phyloP scores from a whole-genome alignment of 2,888 invertebrate genomes.

The Drosophila antonietae region DNA sequence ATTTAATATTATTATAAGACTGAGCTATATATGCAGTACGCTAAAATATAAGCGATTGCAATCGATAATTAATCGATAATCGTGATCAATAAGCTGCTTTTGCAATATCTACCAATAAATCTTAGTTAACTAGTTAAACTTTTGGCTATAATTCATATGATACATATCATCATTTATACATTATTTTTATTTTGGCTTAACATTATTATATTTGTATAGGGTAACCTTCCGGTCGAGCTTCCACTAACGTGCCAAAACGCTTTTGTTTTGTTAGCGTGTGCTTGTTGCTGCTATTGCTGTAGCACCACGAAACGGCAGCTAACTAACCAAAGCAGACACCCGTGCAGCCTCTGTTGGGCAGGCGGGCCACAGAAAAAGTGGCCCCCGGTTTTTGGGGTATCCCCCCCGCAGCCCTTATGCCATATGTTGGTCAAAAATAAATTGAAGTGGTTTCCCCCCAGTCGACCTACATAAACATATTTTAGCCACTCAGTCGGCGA shows the following conservation, averaged over 20 bases:
- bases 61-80: no score
- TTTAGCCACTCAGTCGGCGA: conserved; percentile 53
- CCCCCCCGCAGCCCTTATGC: conserved; percentile 18
- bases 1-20: no score
- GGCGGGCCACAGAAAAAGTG: conserved; percentile 39
- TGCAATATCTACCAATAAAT: no score
- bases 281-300: conserved; percentile 4
- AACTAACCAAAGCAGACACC: conserved; percentile 58
- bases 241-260: conserved; percentile 5
- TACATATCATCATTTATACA: no score
- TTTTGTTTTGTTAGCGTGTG: conserved; percentile 34
- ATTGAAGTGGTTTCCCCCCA: conserved; percentile 74
- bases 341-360: conserved; percentile 31
- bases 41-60: no score
- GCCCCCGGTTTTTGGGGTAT: conserved; percentile 27
- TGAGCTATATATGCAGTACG: no score
- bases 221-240: background rate
- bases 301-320: conserved; percentile 33
- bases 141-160: no score
- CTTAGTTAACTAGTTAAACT: no score
- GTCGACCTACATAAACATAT: conserved; percentile 66
- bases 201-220: background rate
- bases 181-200: no score
- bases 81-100: no score
- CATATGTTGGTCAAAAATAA: conserved; percentile 80